phyloP scores from a whole-genome alignment of 2,888 invertebrate species.

The Villa cingulata region DNA sequence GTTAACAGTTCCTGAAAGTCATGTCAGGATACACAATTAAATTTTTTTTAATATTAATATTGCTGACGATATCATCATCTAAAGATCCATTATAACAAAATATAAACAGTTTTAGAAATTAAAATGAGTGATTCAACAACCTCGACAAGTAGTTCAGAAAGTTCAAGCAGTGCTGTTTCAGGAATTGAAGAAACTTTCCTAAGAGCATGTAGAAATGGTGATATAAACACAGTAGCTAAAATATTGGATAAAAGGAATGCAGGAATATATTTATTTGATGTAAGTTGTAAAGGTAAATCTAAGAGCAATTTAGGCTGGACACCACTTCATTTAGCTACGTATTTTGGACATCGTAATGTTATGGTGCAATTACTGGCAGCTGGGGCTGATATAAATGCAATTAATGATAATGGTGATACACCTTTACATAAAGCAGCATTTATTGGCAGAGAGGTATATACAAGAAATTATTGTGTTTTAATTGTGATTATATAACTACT shows the following conservation, averaged over 20 bases:
- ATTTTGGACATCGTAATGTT: slow-evolving; percentile 50
- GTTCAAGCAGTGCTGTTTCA: slow-evolving; percentile 12
- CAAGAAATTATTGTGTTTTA: not conserved
- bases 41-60: too few species aligned
- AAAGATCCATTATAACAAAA: too few species aligned
- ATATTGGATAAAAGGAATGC: slow-evolving; percentile 40
- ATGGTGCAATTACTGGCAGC: slow-evolving; percentile 42
- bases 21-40: too few species aligned
- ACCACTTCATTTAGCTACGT: slow-evolving; percentile 51
- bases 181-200: slow-evolving; percentile 46
- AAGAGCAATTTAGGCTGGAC: slow-evolving; percentile 56
- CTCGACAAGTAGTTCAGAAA: slow-evolving; percentile 10
- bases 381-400: slow-evolving; percentile 45
- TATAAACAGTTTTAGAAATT: not conserved
- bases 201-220: slow-evolving; percentile 49
- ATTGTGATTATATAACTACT: slow-evolving; percentile 3
- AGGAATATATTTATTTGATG: slow-evolving; percentile 42
- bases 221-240: slow-evolving; percentile 41
- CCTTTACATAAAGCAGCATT: slow-evolving; percentile 54
- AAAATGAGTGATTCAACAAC: slow-evolving; percentile 11
- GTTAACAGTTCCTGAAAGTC: too few species aligned
- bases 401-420: slow-evolving; percentile 51
- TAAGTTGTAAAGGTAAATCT: slow-evolving; percentile 51
- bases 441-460: slow-evolving; percentile 48
- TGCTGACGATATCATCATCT: too few species aligned